Evolutionary conservation across 2,888 invertebrate species (phyloP), one percentile per base, ranked within the genome.

Genomic region (Cantharis rustica): DNA sequence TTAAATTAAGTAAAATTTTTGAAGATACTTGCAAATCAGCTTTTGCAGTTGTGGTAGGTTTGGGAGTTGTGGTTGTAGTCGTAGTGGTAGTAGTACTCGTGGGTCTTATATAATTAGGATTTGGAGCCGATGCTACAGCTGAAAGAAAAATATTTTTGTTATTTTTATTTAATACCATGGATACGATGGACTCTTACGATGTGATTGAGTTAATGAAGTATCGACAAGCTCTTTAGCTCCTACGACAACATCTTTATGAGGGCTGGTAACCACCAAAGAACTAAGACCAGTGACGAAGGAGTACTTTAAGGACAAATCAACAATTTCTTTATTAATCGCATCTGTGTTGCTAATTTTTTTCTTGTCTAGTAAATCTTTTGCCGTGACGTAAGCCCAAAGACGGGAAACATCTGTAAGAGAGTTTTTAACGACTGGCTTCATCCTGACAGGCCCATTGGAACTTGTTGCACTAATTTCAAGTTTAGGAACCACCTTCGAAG

Each of bases 231-330:
- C 31, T 31, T 31, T 3, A 4, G 5, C n/a, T 31, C 31, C 31
- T 5, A 31, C 13, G 5, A 31, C 13, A 31, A 31, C 31, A 31
- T 31, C 31, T 13, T 31, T 31, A n/a, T 31, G 31, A 3, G 31
- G 13, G 13, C 13, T 31, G 13, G 31, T 31, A 1, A 93, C 93
- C 61, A 93, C 91, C 77, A 93, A 86, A 0, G 93, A 93, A 1
- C 93, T 93, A 68, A 93, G 87, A 1, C 92, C 90, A 0, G 93
- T 93, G 16, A 93, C 93, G 85, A 93, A 93, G 66, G 90, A 89
- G 82, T 93, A 93, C 92, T 91, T 89, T 16, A 92, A 86, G 0
- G 92, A 91, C 26, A 92, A 85, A 16, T 88, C 87, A 3, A 92
- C 86, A 0, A 92, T 92, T 81, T 89, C 90, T 81, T 90, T 88